Evolutionary conservation across 2,888 invertebrate genomes (phyloP).

Genomic region (Drosophila hamatofila): DNA sequence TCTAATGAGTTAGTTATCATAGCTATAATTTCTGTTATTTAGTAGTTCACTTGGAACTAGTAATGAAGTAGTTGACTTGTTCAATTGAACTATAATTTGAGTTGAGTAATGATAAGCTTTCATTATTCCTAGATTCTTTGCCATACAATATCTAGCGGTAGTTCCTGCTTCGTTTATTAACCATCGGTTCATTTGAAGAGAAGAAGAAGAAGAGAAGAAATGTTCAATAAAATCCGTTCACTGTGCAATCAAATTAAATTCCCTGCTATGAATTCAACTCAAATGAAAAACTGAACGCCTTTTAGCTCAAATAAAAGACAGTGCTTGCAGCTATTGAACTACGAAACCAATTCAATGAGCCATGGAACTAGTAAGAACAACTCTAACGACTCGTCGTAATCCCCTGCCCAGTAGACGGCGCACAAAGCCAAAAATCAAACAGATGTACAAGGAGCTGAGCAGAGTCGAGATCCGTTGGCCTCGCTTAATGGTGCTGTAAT

Average conservation of each 20-base stretch:
- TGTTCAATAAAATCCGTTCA: background rate
- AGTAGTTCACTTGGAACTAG: too few relatives aligned
- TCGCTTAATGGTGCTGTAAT: slow-evolving; percentile 78
- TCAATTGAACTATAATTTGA: background rate
- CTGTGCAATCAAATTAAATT: background rate
- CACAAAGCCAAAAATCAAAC: slow-evolving; percentile 65
- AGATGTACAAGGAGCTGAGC: slow-evolving; percentile 61
- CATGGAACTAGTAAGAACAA: background rate
- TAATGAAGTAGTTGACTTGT: background rate
- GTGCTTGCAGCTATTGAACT: background rate
- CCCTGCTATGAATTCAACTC: background rate
- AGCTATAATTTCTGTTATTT: too few relatives aligned
- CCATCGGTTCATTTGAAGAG: background rate
- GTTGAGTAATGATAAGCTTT: background rate
- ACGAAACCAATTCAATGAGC: background rate
- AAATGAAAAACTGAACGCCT: background rate
- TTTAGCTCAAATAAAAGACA: background rate
- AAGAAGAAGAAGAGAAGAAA: too few relatives aligned
- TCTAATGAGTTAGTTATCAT: too few relatives aligned
- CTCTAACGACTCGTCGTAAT: slow-evolving; percentile 7
- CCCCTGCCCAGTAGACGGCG: slow-evolving; percentile 5
- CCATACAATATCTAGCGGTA: background rate
- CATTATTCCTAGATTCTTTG: too few relatives aligned
- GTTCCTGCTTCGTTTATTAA: background rate
- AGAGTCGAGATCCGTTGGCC: slow-evolving; percentile 29